These are phyloP conservation scores for Callimico goeldii DNA, from an alignment of 2,797 vertebrate genomes.

Conservation along the genomic window DNA sequence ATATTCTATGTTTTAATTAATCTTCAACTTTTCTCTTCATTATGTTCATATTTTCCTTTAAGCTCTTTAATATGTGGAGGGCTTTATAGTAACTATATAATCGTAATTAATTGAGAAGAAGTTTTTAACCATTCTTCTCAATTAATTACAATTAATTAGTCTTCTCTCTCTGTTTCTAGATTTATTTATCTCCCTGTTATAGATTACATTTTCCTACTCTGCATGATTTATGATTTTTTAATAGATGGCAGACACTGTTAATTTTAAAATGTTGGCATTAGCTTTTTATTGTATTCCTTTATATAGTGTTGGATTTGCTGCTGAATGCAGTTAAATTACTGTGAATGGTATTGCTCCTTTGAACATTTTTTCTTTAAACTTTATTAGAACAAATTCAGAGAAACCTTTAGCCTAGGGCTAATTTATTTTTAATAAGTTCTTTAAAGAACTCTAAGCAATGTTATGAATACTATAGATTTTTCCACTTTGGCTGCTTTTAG, in stretches of 20 bases:
- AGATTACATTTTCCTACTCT: background rate
- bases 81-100: background rate
- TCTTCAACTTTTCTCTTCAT: background rate
- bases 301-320: slow-evolving; percentile 9
- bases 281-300: background rate
- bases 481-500: background rate
- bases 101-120: no score
- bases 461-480: background rate
- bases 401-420: background rate
- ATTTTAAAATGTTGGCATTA: background rate
- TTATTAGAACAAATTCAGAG: background rate
- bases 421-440: slow-evolving; percentile 1
- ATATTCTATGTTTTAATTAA: background rate
- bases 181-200: background rate
- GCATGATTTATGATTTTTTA: background rate
- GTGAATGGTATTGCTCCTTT: background rate
- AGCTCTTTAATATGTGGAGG: background rate
- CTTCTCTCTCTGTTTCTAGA: background rate
- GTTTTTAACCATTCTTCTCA: background rate
- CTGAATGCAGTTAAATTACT: background rate
- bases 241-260: background rate
- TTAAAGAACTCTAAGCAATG: background rate
- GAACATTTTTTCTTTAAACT: background rate
- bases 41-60: background rate
- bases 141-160: background rate